Conservation (phyloP, 2,797 vertebrate genomes). For the Tapirus indicus region DNA sequence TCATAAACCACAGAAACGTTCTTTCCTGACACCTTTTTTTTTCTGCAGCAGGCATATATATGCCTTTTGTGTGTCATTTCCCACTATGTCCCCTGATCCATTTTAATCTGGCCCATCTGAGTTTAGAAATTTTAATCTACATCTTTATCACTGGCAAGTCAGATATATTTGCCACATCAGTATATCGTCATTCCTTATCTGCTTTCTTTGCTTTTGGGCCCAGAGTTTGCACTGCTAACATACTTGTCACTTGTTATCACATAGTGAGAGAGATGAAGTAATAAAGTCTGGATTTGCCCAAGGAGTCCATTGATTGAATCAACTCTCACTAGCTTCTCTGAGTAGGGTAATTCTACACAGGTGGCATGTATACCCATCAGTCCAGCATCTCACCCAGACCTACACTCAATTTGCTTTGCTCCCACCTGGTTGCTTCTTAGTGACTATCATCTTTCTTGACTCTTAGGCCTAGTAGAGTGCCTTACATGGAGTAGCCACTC, state of each 20-base stretch:
- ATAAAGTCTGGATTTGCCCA: neutral
- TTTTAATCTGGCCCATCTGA: neutral
- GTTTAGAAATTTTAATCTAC: neutral
- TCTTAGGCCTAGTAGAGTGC: neutral
- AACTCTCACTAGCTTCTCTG: neutral
- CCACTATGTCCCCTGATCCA: neutral
- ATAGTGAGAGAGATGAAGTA: neutral
- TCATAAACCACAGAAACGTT: neutral
- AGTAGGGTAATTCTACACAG: neutral
- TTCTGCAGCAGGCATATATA: neutral
- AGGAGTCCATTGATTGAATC: neutral
- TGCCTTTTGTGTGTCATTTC: neutral
- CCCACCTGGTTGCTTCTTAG: neutral
- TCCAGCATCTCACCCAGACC: neutral
- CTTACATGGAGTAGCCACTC: neutral
- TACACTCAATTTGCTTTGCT: neutral
- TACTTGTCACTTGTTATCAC: neutral
- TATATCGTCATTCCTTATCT: neutral
- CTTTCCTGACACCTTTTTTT: neutral
- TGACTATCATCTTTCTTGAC: neutral
- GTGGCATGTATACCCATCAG: neutral
- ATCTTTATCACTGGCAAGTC: neutral
- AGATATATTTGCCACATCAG: neutral
- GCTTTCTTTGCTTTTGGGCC: neutral
- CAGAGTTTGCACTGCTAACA: neutral